Conservation (phyloP, 2,113 vertebrate species). For the Clupea harengus region DNA sequence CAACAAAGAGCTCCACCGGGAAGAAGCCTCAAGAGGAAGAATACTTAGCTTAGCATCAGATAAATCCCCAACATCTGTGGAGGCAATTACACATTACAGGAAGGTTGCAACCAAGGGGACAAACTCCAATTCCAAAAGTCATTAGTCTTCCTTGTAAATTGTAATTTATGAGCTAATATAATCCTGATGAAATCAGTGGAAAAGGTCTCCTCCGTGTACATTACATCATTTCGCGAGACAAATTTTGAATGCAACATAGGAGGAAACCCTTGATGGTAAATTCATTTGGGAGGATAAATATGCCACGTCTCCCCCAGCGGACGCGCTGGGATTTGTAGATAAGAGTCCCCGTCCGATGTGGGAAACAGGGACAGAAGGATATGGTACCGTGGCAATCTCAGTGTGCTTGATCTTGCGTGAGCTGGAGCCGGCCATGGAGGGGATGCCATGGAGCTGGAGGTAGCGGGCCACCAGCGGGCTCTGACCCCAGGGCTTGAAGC, state of each 20-base stretch:
- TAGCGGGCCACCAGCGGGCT: constrained; percentile 58
- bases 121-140: constrained; percentile 13
- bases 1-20: constrained; percentile 48
- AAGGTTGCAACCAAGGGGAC: constrained; percentile 11
- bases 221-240: constrained; percentile 5
- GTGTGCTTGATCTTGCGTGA: constrained; percentile 38
- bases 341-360: neutral
- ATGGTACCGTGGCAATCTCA: constrained; percentile 53
- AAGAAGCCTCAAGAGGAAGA: constrained; percentile 51
- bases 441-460: constrained; percentile 46
- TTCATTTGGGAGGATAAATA: constrained; percentile 15
- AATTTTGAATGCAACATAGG: neutral
- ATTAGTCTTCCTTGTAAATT: constrained; percentile 10
- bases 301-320: neutral
- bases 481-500: constrained; percentile 53
- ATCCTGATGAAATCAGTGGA: constrained; percentile 14
- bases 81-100: constrained; percentile 19
- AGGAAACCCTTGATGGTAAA: constrained; percentile 9
- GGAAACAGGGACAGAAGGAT: constrained; percentile 54
- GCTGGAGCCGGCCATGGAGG: constrained; percentile 19
- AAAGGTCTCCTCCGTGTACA: neutral
- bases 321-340: neutral
- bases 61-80: constrained; percentile 37
- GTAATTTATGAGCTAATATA: constrained; percentile 6
- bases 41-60: constrained; percentile 54